Conservation (phyloP, 2,888 invertebrate species). For the Andrena minutula region DNA sequence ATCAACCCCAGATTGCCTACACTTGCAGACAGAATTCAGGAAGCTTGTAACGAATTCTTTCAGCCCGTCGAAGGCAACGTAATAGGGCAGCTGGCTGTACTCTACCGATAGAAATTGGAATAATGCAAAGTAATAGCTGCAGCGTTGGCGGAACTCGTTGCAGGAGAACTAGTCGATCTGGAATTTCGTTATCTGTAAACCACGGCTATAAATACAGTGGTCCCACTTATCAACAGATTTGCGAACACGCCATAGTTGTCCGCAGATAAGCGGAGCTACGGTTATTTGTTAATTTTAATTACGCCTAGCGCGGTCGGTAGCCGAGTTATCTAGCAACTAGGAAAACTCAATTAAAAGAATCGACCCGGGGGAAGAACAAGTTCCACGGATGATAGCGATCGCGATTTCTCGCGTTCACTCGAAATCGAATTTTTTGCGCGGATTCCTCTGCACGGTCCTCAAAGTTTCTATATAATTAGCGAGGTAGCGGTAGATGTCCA, state of each 20-base stretch:
- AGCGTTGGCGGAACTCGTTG: slow-evolving; percentile 21
- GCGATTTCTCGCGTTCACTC: neutral
- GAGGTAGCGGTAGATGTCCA: neutral
- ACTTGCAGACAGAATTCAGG: neutral
- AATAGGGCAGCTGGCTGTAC: neutral
- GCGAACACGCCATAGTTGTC: slow-evolving; percentile 11
- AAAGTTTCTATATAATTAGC: neutral
- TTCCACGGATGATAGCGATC: neutral
- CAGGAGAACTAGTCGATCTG: slow-evolving; percentile 35
- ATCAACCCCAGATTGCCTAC: neutral
- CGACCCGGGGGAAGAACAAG: neutral
- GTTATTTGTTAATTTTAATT: slow-evolving; percentile 39
- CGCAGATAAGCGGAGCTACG: slow-evolving; percentile 12
- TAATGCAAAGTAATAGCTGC: slow-evolving; percentile 1
- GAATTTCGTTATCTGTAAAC: slow-evolving; percentile 42
- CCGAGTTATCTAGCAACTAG: neutral
- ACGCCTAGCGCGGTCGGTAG: neutral
- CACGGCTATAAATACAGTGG: slow-evolving; percentile 36
- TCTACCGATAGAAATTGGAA: slow-evolving; percentile 16
- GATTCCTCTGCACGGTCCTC: neutral
- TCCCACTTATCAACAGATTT: slow-evolving; percentile 15
- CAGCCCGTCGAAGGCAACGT: neutral
- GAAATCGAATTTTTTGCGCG: neutral
- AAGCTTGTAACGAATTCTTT: neutral
- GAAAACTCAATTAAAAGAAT: neutral